Conservation (phyloP, 1,140 invertebrate species). For the Scaptomyza graminum region DNA sequence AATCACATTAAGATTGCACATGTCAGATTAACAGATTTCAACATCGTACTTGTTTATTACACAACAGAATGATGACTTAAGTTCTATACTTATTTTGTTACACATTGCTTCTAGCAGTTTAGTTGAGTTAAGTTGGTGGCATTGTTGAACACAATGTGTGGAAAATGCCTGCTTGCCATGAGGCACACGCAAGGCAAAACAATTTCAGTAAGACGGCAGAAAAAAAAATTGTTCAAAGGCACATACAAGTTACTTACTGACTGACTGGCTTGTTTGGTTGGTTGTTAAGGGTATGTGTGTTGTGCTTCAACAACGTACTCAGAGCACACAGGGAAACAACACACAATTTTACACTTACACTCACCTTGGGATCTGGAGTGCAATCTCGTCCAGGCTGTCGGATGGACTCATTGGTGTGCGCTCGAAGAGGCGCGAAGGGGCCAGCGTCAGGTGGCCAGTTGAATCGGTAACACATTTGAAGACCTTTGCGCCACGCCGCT, state of each 20-base stretch:
- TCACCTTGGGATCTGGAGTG: constrained; percentile 95
- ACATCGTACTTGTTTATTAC: constrained; percentile 10
- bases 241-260: constrained; percentile 4
- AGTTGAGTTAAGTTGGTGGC: neutral
- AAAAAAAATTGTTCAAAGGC: constrained; percentile 39
- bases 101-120: constrained; percentile 9
- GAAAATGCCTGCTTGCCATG: neutral
- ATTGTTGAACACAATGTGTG: neutral
- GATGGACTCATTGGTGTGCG: constrained; percentile 91
- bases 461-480: constrained; percentile 84
- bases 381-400: constrained; percentile 95
- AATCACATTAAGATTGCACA: constrained; percentile 23
- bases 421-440: constrained; percentile 92
- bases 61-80: constrained; percentile 32
- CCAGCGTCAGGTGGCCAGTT: constrained; percentile 86
- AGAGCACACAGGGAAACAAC: constrained; percentile 5
- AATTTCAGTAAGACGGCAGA: constrained; percentile 21
- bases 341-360: constrained; percentile 6
- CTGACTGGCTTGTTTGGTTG: neutral
- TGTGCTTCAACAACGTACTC: constrained; percentile 33
- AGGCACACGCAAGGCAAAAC: constrained; percentile 31
- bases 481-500: constrained; percentile 82
- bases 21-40: constrained; percentile 29
- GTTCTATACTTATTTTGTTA: constrained; percentile 30
- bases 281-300: constrained; percentile 3